Percentiles rank a stretch among this genome's conserved stretches.
phyloP scores from a whole-genome alignment of 1,140 invertebrate species.

The Popillia japonica region DNA sequence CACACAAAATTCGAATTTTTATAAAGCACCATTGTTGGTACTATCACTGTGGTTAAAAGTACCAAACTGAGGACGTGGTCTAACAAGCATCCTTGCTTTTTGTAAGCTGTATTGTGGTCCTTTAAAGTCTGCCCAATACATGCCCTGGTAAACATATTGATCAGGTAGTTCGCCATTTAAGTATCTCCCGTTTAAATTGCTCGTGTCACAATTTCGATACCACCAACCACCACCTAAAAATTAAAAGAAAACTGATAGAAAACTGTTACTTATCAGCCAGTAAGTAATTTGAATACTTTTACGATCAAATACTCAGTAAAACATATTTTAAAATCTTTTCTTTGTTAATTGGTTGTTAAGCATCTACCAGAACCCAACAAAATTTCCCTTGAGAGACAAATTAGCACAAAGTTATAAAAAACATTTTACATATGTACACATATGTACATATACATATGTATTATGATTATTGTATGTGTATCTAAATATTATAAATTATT shows the following conservation, averaged over 20 bases:
- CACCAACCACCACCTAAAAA: conserved; percentile 72
- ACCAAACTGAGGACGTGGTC: conserved; percentile 43
- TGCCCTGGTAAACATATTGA: conserved; percentile 64
- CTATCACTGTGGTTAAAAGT: too few relatives aligned
- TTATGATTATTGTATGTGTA: too few relatives aligned
- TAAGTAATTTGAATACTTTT: not conserved
- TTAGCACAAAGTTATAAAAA: not conserved
- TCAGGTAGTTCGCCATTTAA: conserved; percentile 64
- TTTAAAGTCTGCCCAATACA: conserved; percentile 70
- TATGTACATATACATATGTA: too few relatives aligned
- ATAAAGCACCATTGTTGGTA: too few relatives aligned
- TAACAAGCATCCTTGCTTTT: conserved; percentile 67
- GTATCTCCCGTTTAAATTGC: conserved; percentile 69
- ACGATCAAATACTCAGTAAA: not conserved
- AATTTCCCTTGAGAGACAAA: not conserved
- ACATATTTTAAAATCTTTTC: too few relatives aligned
- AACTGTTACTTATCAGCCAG: not conserved
- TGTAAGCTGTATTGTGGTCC: conserved; percentile 65
- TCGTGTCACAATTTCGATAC: conserved; percentile 69
- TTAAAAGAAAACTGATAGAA: not conserved
- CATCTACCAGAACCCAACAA: too few relatives aligned
- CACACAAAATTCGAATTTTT: too few relatives aligned
- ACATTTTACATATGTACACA: too few relatives aligned
- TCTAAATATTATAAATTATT: too few relatives aligned
- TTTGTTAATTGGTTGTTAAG: not conserved